Conservation (phyloP, 1,140 invertebrate genomes). For the Nomia melanderi region DNA sequence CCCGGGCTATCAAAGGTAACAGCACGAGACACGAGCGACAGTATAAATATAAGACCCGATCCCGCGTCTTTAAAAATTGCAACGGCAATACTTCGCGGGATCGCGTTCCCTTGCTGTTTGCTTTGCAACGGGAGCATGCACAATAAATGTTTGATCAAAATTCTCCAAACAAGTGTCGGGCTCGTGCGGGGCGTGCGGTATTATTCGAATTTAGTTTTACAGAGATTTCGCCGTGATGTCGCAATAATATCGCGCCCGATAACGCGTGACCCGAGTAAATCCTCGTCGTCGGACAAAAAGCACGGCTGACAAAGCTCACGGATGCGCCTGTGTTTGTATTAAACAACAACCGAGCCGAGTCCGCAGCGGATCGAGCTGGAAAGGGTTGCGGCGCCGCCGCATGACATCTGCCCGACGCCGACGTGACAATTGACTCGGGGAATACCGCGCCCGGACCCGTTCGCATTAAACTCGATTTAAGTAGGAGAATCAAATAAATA, state of each 20-base stretch:
- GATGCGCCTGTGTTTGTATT: constrained; percentile 71
- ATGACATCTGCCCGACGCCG: background rate
- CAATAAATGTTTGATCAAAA: constrained; percentile 41
- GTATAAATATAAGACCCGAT: too few species aligned
- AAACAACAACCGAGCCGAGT: constrained; percentile 51
- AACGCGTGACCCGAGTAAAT: constrained; percentile 73
- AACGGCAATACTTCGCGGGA: background rate
- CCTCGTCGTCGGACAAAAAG: constrained; percentile 76
- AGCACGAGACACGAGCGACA: too few species aligned
- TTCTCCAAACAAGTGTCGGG: constrained; percentile 36
- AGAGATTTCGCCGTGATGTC: constrained; percentile 27
- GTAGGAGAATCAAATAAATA: constrained; percentile 23
- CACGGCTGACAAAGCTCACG: constrained; percentile 75
- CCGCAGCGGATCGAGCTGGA: background rate
- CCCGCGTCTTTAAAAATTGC: background rate
- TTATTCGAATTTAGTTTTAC: constrained; percentile 40
- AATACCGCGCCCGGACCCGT: background rate
- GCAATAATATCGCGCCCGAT: constrained; percentile 65
- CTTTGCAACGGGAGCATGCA: constrained; percentile 10
- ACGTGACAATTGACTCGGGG: constrained; percentile 1
- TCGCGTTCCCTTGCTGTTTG: constrained; percentile 21
- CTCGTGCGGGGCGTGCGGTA: background rate
- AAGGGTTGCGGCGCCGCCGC: background rate
- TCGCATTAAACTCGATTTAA: background rate
- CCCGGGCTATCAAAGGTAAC: too few species aligned